Evolutionary conservation across 2,888 invertebrate genomes (phyloP), one percentile per base, ranked within the genome.

Genomic region (Spodoptera picta): DNA sequence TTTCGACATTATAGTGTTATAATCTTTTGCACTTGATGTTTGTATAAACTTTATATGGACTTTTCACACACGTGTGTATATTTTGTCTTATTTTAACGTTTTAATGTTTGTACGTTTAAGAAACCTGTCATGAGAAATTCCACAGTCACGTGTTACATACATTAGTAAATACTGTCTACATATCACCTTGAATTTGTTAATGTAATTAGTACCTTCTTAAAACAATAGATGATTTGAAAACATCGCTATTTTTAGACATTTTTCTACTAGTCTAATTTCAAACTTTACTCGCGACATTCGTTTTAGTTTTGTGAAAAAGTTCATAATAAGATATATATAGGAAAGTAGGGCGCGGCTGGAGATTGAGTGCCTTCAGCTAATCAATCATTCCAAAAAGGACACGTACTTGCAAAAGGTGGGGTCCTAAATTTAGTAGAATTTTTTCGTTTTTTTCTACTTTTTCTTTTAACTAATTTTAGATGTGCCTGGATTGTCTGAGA

Each of bases 301-400:
- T 45, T 48, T 59, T 44, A 43, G 44, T 70, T 19, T 61, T 31
- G 46, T 6, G 14, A 59, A 48, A 66, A 71, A 59, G 58, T 53
- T 50, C 46, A 42, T 56, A 67, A 63, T 45, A 63, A 68, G 53
- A 59, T 59, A 63, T 49, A 63, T 49, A 58, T 31, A 7, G 4
- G 23, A 56, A 58, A 60, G 48, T 59, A 44, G 49, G 52, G 42
- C 49, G 42, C 49, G n/a, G 24, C 23, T 14, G 44, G 68, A 64
- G 71, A 72, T 72, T 53, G 72, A 72, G 72, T 72, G 59, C 36
- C 10, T 45, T 23, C 3, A 43, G 36, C 68, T 42, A 51, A 72
- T 72, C 72, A 68, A 72, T 72, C 71, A 72, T 68, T 50, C 72
- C 36, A 19, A 46, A 70, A 60, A 60, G 45, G 71, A 54, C 64